Evolutionary conservation across 2,797 vertebrate genomes (phyloP), one percentile per base, ranked within the genome.

Genomic region (Neopelma chrysocephalum): DNA sequence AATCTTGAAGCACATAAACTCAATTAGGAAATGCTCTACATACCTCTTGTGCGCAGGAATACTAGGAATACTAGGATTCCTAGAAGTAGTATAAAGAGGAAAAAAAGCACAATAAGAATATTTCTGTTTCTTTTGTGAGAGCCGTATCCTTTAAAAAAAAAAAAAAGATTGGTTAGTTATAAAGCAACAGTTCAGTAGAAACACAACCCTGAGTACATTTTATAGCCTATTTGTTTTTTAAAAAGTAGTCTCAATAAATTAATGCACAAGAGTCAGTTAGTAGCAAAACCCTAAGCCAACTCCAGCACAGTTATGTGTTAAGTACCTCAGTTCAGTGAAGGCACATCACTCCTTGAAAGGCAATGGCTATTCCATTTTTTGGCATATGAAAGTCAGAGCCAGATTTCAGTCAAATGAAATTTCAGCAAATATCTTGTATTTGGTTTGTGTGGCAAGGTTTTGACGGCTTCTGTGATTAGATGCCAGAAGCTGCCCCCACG

Each of bases 21-120:
- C 57, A 40, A 5, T 53, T 32, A 77, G 43, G 36, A 86, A 87
- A 48, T 11, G 8, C 6, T 36, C 81, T 42, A 71, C 72, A 11
- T 68, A 93, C 95, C 48, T 83, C 7, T 94, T 15, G 0, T 8
- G 4, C 0, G 0, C 4, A 15, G 5, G 18, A 3, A 0, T 19
- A 0, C 2, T 5, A 15, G 5, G 18, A 3, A 0, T 19, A 0
- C 2, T 11, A 13, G 0, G 22, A 56, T 2, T 87, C 0, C 56
- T 40, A 1, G 0, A 56, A 0, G 0, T 25, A 0, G 0, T 19
- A 5, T 0, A 0, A 36, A 2, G 38, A 32, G 0, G 40, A 7
- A 0, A 1, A 3, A 0, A 64, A 2, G 0, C 6, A 0, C 11
- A 25, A 27, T 2, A 53, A 86, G 11, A 65, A 0, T 9, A 32